Conservation (phyloP, 2,888 invertebrate genomes). For the Hirtodrosophila confusa region DNA sequence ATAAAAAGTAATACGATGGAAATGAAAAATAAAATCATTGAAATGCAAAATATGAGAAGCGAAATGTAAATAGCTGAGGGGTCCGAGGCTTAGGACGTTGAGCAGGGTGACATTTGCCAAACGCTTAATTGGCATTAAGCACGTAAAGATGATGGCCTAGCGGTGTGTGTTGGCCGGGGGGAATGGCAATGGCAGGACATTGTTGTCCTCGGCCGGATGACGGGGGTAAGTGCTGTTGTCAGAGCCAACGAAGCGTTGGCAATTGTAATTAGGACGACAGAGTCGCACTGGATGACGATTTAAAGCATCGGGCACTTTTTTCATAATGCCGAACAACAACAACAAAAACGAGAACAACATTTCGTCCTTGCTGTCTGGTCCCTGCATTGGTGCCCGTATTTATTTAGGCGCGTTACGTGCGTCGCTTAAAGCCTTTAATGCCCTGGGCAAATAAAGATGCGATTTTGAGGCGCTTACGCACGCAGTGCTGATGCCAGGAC, state of each 20-base stretch:
- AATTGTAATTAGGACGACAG: constrained; percentile 64
- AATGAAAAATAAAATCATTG: constrained; percentile 52
- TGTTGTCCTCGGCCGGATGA: constrained; percentile 13
- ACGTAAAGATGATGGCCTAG: constrained; percentile 52
- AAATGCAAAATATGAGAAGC: constrained; percentile 63
- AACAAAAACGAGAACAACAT: too few relatives aligned
- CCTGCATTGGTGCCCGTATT: constrained; percentile 45
- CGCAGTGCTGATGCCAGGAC: constrained; percentile 42
- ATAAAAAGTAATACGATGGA: constrained; percentile 44
- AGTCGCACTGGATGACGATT: constrained; percentile 22
- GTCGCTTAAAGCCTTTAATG: constrained; percentile 73
- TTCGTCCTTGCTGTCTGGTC: constrained; percentile 9
- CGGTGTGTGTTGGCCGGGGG: neutral
- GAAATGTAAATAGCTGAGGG: constrained; percentile 46
- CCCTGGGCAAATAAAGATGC: constrained; percentile 70
- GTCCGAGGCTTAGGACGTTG: neutral
- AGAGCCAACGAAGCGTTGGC: constrained; percentile 59
- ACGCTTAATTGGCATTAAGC: constrained; percentile 77
- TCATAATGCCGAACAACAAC: constrained; percentile 7
- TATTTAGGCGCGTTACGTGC: constrained; percentile 68
- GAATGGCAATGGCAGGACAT: neutral
- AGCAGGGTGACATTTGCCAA: constrained; percentile 49
- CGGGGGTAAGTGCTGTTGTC: constrained; percentile 50
- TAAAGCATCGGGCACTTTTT: constrained; percentile 40
- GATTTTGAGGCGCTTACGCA: constrained; percentile 70